These are phyloP conservation scores for Aphelocoma californica DNA, from an alignment of 2,797 vertebrate genomes.

Conservation along the genomic window DNA sequence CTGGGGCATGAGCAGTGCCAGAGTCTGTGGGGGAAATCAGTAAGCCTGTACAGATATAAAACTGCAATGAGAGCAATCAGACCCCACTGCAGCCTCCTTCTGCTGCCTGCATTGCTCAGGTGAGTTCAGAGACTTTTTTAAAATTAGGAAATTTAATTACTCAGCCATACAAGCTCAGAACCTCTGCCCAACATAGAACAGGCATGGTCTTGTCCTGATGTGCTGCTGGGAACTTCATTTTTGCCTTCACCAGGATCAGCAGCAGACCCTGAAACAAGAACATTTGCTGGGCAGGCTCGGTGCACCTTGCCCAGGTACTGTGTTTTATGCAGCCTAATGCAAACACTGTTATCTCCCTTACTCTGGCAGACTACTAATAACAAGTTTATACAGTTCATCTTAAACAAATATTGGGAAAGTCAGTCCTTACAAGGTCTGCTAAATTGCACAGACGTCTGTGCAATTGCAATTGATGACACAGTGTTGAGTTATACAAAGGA, in stretches of 20 bases:
- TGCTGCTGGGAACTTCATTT: neutral
- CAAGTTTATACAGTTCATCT: conserved; percentile 51
- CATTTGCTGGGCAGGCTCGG: neutral
- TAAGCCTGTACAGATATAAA: neutral
- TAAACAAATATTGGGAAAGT: conserved; percentile 61
- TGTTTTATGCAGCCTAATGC: neutral
- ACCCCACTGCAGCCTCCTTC: neutral
- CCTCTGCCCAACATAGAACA: neutral
- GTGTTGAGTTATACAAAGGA: conserved; percentile 19
- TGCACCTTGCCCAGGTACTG: conserved; percentile 43
- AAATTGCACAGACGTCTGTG: conserved; percentile 8
- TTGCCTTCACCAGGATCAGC: neutral
- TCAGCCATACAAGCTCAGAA: neutral
- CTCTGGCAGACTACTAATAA: conserved; percentile 3
- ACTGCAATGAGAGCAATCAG: neutral
- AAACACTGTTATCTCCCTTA: conserved; percentile 34
- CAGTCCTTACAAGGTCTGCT: conserved; percentile 46
- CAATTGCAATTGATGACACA: conserved; percentile 4
- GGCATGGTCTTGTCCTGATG: neutral
- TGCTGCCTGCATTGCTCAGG: neutral
- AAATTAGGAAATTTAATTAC: neutral
- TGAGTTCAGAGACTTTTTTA: neutral
- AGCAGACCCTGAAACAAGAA: neutral
- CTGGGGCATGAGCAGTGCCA: accelerated
- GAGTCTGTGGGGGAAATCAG: neutral